Base-by-base conservation (phyloP, 1,140 invertebrate genomes). In the Lepidotrigona ventralis region DNA sequence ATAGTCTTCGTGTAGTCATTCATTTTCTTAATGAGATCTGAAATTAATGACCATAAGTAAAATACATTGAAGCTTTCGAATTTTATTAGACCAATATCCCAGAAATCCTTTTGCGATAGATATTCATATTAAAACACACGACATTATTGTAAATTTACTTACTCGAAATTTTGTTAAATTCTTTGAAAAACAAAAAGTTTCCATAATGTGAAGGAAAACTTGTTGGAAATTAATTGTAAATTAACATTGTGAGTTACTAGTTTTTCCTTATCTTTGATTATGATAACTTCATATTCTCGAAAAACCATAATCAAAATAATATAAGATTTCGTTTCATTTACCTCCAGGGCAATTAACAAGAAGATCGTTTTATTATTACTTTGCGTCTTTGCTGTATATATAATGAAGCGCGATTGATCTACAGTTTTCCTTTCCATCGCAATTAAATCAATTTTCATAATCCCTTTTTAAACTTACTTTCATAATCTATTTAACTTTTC, bases 1-100 rank as follows among this genome's bases (percentile, higher is more conserved):
- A 73, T 53, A 51, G 33, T 68, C 69, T 54, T 68, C 76, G 33
- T 81, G 68, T 56, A 69, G 58, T 84, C 64, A 56, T 89, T 69
- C 68, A 66, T 78, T 79, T 53, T 58, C 70, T 68, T 51, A 58
- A 74, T 81, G 63, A 64, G 79, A 84, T 39, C 58, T 84, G 66
- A 86, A 86, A 89, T 89, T 83, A 87, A 89, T 86, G 85, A 73
- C 69, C 63, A 51, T 77, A 70, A 86, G 79, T 77, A 85, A 89
- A 88, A 81, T 88, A 85, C 84, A 77, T 88, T 78, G 73, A 79
- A 75, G 69, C 64, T 76, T 88, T 79, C 71, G 73, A 88, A 86
- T 89, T 79, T 86, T 73, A 69, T 81, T 79, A 79, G 26, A 8
- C 15, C n/a, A 12, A 63, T 46, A 76, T 26, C 58, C 21, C 54